phyloP scores from a whole-genome alignment of 1,140 invertebrate species.

The Hypsibius dujardini region DNA sequence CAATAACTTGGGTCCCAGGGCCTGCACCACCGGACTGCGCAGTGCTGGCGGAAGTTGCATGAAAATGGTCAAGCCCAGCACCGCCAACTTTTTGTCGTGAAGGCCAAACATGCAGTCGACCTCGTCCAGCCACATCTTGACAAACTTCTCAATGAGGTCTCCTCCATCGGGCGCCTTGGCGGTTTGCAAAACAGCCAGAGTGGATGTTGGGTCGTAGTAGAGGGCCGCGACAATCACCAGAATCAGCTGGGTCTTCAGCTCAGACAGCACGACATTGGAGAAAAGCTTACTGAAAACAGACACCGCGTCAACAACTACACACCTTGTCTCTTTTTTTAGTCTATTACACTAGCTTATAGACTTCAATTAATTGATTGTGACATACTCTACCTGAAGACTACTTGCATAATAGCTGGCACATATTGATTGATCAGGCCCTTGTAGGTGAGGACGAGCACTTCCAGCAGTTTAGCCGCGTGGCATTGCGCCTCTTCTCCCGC shows the following conservation, averaged over 20 bases:
- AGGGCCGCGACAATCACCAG: constrained; percentile 70
- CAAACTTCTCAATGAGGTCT: constrained; percentile 71
- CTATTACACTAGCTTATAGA: too few relatives aligned
- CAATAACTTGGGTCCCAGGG: constrained; percentile 61
- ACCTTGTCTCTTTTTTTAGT: too few relatives aligned
- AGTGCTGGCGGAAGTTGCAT: constrained; percentile 47
- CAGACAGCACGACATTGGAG: constrained; percentile 11
- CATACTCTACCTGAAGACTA: too few relatives aligned
- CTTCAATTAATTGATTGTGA: too few relatives aligned
- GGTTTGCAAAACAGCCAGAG: constrained; percentile 57
- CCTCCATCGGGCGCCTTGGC: constrained; percentile 38
- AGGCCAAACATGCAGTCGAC: constrained; percentile 61
- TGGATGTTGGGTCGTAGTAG: constrained; percentile 75
- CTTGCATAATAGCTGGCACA: constrained; percentile 5
- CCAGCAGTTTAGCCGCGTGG: constrained; percentile 87
- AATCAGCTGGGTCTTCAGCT: constrained; percentile 18
- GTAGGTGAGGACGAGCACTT: constrained; percentile 91
- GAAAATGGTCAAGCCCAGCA: constrained; percentile 74
- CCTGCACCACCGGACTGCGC: constrained; percentile 51
- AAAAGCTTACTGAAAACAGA: too few relatives aligned
- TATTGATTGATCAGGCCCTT: constrained; percentile 38
- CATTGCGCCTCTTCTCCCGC: constrained; percentile 84
- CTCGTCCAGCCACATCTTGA: constrained; percentile 88
- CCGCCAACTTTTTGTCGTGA: constrained; percentile 84
- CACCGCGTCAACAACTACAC: too few relatives aligned